Evolutionary conservation across 2,113 vertebrate genomes (phyloP).

Genomic region (Cichladusa arquata): DNA sequence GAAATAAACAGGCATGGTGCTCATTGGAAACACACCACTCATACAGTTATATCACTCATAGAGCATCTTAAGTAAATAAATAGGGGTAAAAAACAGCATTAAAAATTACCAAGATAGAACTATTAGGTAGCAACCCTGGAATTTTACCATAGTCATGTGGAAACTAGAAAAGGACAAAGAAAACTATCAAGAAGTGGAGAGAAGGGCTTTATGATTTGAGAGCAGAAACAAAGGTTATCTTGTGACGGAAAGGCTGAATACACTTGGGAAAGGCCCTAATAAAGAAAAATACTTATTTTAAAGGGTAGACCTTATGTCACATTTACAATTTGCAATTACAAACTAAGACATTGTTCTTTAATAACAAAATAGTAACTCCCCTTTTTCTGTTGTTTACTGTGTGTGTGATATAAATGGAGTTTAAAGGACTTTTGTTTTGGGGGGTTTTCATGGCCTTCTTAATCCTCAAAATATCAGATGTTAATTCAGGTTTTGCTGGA

Average conservation of each 20-base stretch:
- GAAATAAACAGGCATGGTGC: not conserved
- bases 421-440: not conserved
- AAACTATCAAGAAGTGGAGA: not conserved
- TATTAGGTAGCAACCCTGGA: not conserved
- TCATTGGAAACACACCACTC: not conserved
- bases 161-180: not conserved
- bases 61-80: not conserved
- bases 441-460: not conserved
- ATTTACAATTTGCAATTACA: not conserved
- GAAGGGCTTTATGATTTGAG: not conserved
- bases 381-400: too few relatives aligned
- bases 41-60: not conserved
- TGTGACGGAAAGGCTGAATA: not conserved
- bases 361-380: not conserved
- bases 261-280: not conserved
- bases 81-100: not conserved
- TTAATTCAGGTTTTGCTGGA: not conserved
- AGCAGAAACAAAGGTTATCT: not conserved
- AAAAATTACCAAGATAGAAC: not conserved
- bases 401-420: not conserved
- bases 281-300: not conserved
- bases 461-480: not conserved
- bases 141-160: not conserved
- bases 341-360: not conserved
- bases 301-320: not conserved